A percentile compares a stretch with the other conserved stretches of the same genome.
phyloP scores from a whole-genome alignment of 53 echinoderm and acorn worm genomes.

The Glandiceps talaboti region DNA sequence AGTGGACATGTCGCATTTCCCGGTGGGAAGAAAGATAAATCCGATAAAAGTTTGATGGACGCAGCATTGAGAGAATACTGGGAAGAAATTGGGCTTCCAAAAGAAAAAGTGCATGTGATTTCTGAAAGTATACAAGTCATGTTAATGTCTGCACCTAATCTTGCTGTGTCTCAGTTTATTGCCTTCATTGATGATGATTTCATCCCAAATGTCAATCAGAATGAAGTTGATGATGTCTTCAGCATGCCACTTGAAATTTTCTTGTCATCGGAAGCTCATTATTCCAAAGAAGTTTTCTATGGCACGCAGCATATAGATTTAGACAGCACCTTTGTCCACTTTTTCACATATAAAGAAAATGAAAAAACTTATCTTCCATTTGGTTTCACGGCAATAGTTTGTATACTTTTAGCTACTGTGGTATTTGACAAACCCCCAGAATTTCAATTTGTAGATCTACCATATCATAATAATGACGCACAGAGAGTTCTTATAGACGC shows the following conservation, averaged over 20 bases:
- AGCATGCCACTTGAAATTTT: constrained; percentile 55
- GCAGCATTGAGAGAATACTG: constrained; percentile 72
- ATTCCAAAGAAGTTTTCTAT: background rate
- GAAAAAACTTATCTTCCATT: no score
- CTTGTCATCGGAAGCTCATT: constrained; percentile 36
- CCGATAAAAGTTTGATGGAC: constrained; percentile 32
- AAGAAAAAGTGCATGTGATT: constrained; percentile 43
- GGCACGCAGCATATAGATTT: no score
- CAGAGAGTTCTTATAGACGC: no score
- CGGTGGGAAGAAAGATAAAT: constrained; percentile 68
- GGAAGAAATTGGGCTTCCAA: constrained; percentile 78
- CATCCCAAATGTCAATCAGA: constrained; percentile 27
- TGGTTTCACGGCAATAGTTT: no score
- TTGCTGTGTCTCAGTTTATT: constrained; percentile 42
- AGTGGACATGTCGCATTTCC: constrained; percentile 83
- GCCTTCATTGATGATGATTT: constrained; percentile 68
- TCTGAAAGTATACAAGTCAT: constrained; percentile 42
- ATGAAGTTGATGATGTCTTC: constrained; percentile 76
- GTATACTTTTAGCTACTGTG: no score
- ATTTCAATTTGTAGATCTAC: no score
- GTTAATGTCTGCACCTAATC: constrained; percentile 6
- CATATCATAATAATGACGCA: no score
- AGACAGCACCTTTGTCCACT: no score
- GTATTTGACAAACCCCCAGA: no score
- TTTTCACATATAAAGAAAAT: no score